These are phyloP conservation scores for Epirrita christyi DNA, from an alignment of 2,888 invertebrate genomes.

Conservation along the genomic window DNA sequence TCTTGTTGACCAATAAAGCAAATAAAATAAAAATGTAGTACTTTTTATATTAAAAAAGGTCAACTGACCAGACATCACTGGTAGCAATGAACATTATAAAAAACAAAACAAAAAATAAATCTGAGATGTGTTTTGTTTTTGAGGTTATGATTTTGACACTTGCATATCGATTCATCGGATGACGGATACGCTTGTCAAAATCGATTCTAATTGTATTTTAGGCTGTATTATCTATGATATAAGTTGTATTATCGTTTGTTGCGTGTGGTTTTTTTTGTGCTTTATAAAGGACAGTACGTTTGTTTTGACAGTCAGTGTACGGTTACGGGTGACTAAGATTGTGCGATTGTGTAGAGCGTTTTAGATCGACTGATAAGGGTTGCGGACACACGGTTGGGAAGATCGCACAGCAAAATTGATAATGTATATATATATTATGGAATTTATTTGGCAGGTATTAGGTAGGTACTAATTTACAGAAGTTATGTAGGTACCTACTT, in stretches of 20 bases:
- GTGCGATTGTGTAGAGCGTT: slow-evolving; percentile 74
- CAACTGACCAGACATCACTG: slow-evolving; percentile 2
- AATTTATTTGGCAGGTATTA: neutral
- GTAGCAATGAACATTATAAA: slow-evolving; percentile 21
- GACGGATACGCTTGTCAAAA: slow-evolving; percentile 50
- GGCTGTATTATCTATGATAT: slow-evolving; percentile 42
- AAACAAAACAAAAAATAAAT: slow-evolving; percentile 24
- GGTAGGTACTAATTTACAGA: too few species aligned
- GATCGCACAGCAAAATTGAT: slow-evolving; percentile 1
- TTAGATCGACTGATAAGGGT: slow-evolving; percentile 73
- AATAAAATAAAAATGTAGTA: too few species aligned
- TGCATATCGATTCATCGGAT: slow-evolving; percentile 63
- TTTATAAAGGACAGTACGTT: slow-evolving; percentile 62
- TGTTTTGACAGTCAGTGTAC: slow-evolving; percentile 81
- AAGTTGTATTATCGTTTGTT: slow-evolving; percentile 46
- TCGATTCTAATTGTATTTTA: slow-evolving; percentile 39
- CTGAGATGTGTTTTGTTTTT: slow-evolving; percentile 62
- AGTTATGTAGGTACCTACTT: too few species aligned
- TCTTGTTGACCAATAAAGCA: too few species aligned
- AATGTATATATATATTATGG: too few species aligned
- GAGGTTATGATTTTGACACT: slow-evolving; percentile 67
- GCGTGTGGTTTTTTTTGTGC: slow-evolving; percentile 47
- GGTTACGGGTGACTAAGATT: slow-evolving; percentile 78
- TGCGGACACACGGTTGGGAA: slow-evolving; percentile 49
- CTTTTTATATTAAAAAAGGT: too few species aligned